Conservation (phyloP, 2,113 vertebrate species). For the Pogona vitticeps region DNA sequence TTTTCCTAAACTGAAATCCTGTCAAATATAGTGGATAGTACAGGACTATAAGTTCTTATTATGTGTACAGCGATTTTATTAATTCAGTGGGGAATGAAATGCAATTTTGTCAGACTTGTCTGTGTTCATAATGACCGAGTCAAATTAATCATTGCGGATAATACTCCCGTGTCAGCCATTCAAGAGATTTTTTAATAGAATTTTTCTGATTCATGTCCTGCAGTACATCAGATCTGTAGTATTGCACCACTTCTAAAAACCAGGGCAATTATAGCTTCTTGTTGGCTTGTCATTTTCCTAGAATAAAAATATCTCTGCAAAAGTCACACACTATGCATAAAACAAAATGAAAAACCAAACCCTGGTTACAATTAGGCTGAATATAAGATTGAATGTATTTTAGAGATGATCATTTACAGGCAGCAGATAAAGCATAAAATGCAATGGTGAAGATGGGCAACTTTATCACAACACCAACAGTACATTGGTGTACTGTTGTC, state of each 20-base stretch:
- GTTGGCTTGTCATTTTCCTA: slow-evolving; percentile 89
- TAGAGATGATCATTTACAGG: slow-evolving; percentile 63
- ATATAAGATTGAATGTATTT: slow-evolving; percentile 40
- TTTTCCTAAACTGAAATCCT: slow-evolving; percentile 65
- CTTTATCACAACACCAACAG: slow-evolving; percentile 32
- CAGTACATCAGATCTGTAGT: slow-evolving; percentile 89
- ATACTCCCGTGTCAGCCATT: slow-evolving; percentile 92
- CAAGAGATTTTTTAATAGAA: slow-evolving; percentile 96
- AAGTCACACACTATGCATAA: slow-evolving; percentile 66
- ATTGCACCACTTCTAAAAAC: slow-evolving; percentile 90
- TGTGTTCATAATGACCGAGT: slow-evolving; percentile 94
- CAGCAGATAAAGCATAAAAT: slow-evolving; percentile 15
- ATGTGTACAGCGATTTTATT: slow-evolving; percentile 70
- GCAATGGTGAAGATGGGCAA: slow-evolving; percentile 11
- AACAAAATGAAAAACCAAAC: slow-evolving; percentile 70
- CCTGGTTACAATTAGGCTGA: slow-evolving; percentile 68
- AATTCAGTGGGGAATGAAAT: slow-evolving; percentile 92
- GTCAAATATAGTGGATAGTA: slow-evolving; percentile 62
- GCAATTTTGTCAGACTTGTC: slow-evolving; percentile 93
- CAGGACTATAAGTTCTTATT: slow-evolving; percentile 68
- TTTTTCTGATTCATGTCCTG: slow-evolving; percentile 94
- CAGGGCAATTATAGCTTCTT: slow-evolving; percentile 91
- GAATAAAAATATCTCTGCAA: slow-evolving; percentile 73
- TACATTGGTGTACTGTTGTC: slow-evolving; percentile 36
- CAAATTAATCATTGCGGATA: slow-evolving; percentile 97